Base-by-base conservation (phyloP, 2,113 vertebrate genomes). In the Phodopus roborovskii region DNA sequence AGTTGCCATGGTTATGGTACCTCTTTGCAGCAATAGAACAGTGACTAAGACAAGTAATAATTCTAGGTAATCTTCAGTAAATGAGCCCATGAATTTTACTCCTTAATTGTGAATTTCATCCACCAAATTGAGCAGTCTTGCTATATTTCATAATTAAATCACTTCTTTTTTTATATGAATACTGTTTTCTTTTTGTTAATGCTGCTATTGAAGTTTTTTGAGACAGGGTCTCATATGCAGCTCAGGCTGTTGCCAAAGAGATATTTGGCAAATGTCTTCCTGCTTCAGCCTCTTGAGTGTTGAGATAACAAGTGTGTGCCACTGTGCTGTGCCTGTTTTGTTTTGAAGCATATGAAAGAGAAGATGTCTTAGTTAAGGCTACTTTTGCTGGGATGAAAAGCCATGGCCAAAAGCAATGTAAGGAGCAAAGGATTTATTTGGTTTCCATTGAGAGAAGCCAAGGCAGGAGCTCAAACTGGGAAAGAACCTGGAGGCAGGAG, bases 271-370 rank as follows among this genome's bases (percentile, higher is more conserved):
- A 45, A 70, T 15, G 22, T 70, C 22, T 50, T 12, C 33, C 5
- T 87, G 45, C 62, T 42, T 86, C 30, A 24, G 33, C 64, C 19
- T 26, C 19, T 42, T 36, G 20, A 10, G 64, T 56, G 20, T 53
- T n/a, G 48, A 33, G 33, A 71, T n/a, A 48, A 39, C 11, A 71
- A 53, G 33, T 17, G 48, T 13, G 24, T 22, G 15, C 0, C 30
- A 36, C 45, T 33, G 50, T 20, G 7, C 12, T 26, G 22, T 50
- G 36, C 33, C 85, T 71, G 6, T 88, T 93, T 86, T 71, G 3
- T 48, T 94, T 94, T 86, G 30, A 95, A 94, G n/a, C 73, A 66
- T 48, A 62, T 66, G 79, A 82, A 82, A 15, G 36, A 82, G 36
- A 82, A 60, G 22, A 13, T 82, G 22, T 82, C 7, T 17, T 9